phyloP scores from a whole-genome alignment of 1,140 invertebrate species.

The Eciton burchellii region DNA sequence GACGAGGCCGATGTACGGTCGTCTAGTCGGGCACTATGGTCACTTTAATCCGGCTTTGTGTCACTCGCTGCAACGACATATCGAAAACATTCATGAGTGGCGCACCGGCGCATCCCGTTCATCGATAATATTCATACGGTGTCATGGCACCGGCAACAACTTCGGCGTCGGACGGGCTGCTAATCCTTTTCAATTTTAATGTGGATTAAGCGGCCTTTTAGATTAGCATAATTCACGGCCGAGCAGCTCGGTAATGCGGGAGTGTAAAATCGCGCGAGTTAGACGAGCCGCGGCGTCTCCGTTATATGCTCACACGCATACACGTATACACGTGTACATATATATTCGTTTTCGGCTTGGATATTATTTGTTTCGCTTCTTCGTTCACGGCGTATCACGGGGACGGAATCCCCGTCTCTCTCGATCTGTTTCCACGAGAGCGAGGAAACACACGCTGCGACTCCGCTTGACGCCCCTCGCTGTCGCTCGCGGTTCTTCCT shows the following conservation, averaged over 20 bases:
- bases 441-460: too few relatives aligned
- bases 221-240: slow-evolving; percentile 8
- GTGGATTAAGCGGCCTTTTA: neutral
- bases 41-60: slow-evolving; percentile 57
- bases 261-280: slow-evolving; percentile 10
- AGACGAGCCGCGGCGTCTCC: neutral
- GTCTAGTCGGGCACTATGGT: slow-evolving; percentile 46
- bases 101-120: slow-evolving; percentile 16
- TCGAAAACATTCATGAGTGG: slow-evolving; percentile 56
- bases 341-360: too few relatives aligned
- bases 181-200: slow-evolving; percentile 51
- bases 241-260: neutral
- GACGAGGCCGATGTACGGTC: slow-evolving; percentile 39
- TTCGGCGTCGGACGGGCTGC: neutral
- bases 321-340: too few relatives aligned
- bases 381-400: too few relatives aligned
- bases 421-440: too few relatives aligned
- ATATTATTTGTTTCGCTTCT: too few relatives aligned
- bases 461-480: too few relatives aligned
- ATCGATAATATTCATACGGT: slow-evolving; percentile 47
- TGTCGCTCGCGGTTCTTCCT: too few relatives aligned
- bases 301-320: neutral
- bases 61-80: slow-evolving; percentile 48
- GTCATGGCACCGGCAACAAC: slow-evolving; percentile 16
- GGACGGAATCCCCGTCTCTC: too few relatives aligned